phyloP scores from a whole-genome alignment of 23 tunicate species.

The Oikopleura albicans region DNA sequence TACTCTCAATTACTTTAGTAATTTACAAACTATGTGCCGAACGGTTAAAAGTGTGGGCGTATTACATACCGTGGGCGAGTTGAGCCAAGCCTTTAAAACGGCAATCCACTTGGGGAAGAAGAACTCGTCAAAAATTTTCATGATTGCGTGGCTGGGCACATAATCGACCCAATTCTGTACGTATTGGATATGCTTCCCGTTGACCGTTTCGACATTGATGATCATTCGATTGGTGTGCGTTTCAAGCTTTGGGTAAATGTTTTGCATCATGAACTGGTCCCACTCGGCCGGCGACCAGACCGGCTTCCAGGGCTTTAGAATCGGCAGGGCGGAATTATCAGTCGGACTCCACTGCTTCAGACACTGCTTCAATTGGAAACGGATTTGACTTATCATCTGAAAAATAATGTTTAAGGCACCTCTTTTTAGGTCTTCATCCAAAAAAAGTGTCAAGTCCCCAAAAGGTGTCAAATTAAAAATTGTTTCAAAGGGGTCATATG shows the following conservation, averaged over 20 bases:
- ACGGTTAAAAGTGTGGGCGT: too few species aligned
- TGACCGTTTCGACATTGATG: not conserved
- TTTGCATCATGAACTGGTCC: slow-evolving; percentile 88
- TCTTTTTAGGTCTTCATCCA: too few species aligned
- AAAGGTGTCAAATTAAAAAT: too few species aligned
- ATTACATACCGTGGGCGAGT: not conserved
- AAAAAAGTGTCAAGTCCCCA: too few species aligned
- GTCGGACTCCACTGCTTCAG: slow-evolving; percentile 77
- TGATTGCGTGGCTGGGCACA: not conserved
- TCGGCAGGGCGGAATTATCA: slow-evolving; percentile 66
- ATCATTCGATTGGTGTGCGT: not conserved
- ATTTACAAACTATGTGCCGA: too few species aligned
- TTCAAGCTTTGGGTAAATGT: slow-evolving; percentile 65
- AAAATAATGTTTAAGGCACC: too few species aligned
- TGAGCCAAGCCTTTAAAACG: not conserved
- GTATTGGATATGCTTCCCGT: not conserved
- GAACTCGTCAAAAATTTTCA: not conserved
- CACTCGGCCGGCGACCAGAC: slow-evolving; percentile 78
- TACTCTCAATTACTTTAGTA: too few species aligned
- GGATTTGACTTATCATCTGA: slow-evolving; percentile 39
- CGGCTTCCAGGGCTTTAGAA: slow-evolving; percentile 74
- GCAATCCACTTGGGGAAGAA: not conserved
- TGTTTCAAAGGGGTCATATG: too few species aligned
- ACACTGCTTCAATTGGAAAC: slow-evolving; percentile 43
- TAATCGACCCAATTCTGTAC: not conserved